Percentiles rank a stretch among this genome's conserved stretches.
These are phyloP conservation scores for Andrena fulva DNA, from an alignment of 2,888 invertebrate species.

Conservation along the genomic window DNA sequence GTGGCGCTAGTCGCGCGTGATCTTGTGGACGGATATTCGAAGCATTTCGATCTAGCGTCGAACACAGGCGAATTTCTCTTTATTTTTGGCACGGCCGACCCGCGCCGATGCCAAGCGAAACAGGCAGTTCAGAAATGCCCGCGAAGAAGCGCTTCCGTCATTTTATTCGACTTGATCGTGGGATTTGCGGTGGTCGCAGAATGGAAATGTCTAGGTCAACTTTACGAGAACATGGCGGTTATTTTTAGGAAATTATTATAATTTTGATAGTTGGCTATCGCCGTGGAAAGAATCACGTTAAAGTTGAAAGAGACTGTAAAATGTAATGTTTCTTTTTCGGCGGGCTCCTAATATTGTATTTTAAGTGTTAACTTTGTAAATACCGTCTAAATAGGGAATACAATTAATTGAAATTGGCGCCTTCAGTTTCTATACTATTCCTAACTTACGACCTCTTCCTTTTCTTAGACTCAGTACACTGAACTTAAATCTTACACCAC, in stretches of 20 bases:
- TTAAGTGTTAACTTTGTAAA: no score
- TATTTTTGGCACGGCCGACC: conserved; percentile 54
- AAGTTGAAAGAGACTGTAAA: no score
- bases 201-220: conserved; percentile 64
- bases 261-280: background rate
- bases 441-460: no score
- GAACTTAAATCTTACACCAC: no score
- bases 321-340: no score
- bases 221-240: conserved; percentile 23
- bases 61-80: conserved; percentile 47
- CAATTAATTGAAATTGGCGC: no score
- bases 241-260: background rate
- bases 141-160: conserved; percentile 55
- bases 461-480: no score
- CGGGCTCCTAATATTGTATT: no score
- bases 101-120: conserved; percentile 68
- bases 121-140: conserved; percentile 43
- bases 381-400: no score
- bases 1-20: conserved; percentile 46
- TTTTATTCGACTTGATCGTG: conserved; percentile 40
- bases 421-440: no score
- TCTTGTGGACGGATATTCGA: conserved; percentile 32
- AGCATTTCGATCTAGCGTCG: conserved; percentile 20
- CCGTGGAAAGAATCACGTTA: background rate
- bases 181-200: conserved; percentile 18